Conservation (phyloP, 2,888 invertebrate genomes). For the Buathra laborator region DNA sequence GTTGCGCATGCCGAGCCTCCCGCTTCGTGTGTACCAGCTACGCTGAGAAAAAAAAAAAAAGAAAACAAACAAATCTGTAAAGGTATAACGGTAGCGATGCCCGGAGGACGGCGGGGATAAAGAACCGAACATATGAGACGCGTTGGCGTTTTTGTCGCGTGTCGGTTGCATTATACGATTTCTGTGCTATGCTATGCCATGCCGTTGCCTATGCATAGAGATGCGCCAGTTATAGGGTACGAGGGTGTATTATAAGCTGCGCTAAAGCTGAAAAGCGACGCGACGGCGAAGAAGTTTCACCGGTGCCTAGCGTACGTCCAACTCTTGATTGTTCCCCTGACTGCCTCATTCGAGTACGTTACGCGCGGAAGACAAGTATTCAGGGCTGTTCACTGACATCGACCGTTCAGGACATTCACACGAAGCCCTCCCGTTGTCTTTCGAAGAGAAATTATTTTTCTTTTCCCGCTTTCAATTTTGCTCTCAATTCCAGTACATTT, state of each 20-base stretch:
- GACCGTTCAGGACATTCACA: constrained; percentile 12
- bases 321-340: constrained; percentile 14
- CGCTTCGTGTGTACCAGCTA: constrained; percentile 13
- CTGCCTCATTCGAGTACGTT: constrained; percentile 29
- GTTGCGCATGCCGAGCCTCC: constrained; percentile 16
- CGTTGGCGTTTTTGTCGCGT: constrained; percentile 54
- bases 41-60: constrained; percentile 13
- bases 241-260: constrained; percentile 43
- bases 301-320: constrained; percentile 11
- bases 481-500: too few relatives aligned
- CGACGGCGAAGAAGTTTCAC: constrained; percentile 49
- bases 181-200: constrained; percentile 22
- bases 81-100: constrained; percentile 46
- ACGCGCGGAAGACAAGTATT: constrained; percentile 35
- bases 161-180: constrained; percentile 57
- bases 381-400: constrained; percentile 43
- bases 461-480: background rate
- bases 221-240: background rate
- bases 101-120: constrained; percentile 38
- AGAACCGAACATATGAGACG: constrained; percentile 40
- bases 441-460: constrained; percentile 1
- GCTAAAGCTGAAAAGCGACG: constrained; percentile 45
- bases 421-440: background rate
- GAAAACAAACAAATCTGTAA: constrained; percentile 16
- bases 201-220: constrained; percentile 11